Evolutionary conservation across 2,888 invertebrate genomes (phyloP).

Genomic region (Thelaira solivaga): DNA sequence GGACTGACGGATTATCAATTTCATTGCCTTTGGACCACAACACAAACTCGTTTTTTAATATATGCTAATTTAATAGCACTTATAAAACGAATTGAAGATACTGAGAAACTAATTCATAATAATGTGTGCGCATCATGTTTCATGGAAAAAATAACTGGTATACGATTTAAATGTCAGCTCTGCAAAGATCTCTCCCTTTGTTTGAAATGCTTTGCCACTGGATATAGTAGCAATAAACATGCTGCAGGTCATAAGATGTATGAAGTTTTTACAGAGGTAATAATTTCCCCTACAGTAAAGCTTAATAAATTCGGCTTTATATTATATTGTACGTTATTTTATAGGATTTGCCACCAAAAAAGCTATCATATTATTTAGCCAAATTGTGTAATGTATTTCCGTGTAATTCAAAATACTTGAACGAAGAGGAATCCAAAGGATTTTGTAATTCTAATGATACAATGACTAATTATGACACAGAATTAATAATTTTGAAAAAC

Average conservation of each 20-base stretch:
- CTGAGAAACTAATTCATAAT: constrained; percentile 73
- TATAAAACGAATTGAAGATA: constrained; percentile 75
- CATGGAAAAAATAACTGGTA: constrained; percentile 73
- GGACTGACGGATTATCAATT: constrained; percentile 75
- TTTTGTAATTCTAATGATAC: constrained; percentile 71
- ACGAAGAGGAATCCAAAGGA: constrained; percentile 67
- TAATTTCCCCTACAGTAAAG: background rate
- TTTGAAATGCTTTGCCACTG: constrained; percentile 74
- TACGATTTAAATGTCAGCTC: constrained; percentile 75
- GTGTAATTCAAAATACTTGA: constrained; percentile 59
- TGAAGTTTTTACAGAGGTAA: constrained; percentile 74
- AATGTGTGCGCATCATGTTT: constrained; percentile 72
- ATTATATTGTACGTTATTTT: background rate
- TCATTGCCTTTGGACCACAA: constrained; percentile 72
- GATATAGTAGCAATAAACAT: constrained; percentile 71
- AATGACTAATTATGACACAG: constrained; percentile 65
- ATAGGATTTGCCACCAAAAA: constrained; percentile 70
- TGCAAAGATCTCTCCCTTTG: constrained; percentile 75
- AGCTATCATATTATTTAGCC: constrained; percentile 70
- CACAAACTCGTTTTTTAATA: constrained; percentile 72
- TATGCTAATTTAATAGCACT: constrained; percentile 74
- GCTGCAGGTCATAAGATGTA: constrained; percentile 73
- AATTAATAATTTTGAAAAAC: constrained; percentile 64
- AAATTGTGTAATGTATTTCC: constrained; percentile 70
- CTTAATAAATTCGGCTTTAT: background rate